Conservation (phyloP, 1,140 invertebrate species). For the Megalopta genalis region DNA sequence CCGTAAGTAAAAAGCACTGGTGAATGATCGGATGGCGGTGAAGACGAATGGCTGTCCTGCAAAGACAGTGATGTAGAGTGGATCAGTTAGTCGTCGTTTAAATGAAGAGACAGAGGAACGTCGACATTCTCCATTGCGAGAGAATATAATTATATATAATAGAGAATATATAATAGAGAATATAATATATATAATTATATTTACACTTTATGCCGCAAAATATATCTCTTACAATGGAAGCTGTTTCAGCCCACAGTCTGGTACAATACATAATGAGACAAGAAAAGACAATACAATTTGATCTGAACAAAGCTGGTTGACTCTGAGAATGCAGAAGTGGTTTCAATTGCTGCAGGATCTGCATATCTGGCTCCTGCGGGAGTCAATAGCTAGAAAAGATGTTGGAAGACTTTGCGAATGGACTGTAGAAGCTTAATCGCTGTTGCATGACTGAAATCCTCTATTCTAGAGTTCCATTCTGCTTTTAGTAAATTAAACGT, state of each 20-base stretch:
- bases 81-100: slow-evolving; percentile 31
- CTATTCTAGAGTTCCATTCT: neutral
- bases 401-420: slow-evolving; percentile 7
- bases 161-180: too few relatives aligned
- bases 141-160: too few relatives aligned
- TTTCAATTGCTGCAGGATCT: slow-evolving; percentile 16
- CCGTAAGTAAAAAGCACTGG: slow-evolving; percentile 46
- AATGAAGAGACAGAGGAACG: slow-evolving; percentile 13
- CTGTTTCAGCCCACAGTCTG: neutral
- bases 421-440: too few relatives aligned
- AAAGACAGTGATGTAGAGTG: slow-evolving; percentile 46
- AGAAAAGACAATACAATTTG: neutral
- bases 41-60: slow-evolving; percentile 49
- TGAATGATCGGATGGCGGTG: slow-evolving; percentile 46
- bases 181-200: too few relatives aligned
- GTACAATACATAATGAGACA: slow-evolving; percentile 15
- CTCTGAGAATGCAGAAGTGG: neutral
- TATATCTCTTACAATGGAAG: slow-evolving; percentile 10
- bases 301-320: slow-evolving; percentile 2
- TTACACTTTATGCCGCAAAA: too few relatives aligned
- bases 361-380: slow-evolving; percentile 15
- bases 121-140: slow-evolving; percentile 17
- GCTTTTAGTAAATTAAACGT: neutral
- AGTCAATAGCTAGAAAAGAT: slow-evolving; percentile 28
- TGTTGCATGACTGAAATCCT: too few relatives aligned